A percentile compares a stretch with the other conserved stretches of the same genome.
These are phyloP conservation scores for Thumatha senex DNA, from an alignment of 2,888 invertebrate genomes.

Conservation along the genomic window DNA sequence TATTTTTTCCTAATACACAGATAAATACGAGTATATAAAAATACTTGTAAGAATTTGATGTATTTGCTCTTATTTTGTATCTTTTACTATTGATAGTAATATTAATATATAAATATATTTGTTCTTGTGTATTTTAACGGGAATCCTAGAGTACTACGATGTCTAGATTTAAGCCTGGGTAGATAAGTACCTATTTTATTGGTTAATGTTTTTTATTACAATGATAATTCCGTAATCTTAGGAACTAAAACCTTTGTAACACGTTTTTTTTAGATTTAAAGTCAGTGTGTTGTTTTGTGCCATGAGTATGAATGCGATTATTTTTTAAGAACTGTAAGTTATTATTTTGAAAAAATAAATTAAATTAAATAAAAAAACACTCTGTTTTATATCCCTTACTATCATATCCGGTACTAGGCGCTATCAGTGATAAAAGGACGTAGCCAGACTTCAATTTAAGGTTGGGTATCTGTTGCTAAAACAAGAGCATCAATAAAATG, in stretches of 20 bases:
- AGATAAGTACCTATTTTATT: not conserved
- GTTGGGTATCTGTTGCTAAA: too few relatives aligned
- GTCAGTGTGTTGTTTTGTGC: conserved; percentile 22
- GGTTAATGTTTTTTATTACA: not conserved
- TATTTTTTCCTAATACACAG: too few relatives aligned
- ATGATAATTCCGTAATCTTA: not conserved
- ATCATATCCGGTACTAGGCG: too few relatives aligned
- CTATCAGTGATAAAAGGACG: too few relatives aligned
- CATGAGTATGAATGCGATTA: conserved; percentile 18
- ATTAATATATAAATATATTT: not conserved
- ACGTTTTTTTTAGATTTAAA: not conserved
- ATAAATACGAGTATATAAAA: too few relatives aligned
- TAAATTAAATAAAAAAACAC: conserved; percentile 18
- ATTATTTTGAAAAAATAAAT: conserved; percentile 22
- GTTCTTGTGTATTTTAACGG: not conserved
- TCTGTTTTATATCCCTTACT: not conserved
- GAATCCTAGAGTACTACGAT: not conserved
- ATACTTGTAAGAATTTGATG: too few relatives aligned
- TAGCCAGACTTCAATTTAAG: too few relatives aligned
- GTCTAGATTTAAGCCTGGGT: not conserved
- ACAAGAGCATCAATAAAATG: too few relatives aligned
- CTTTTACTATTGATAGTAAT: not conserved
- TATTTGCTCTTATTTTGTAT: too few relatives aligned
- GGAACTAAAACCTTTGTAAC: not conserved
- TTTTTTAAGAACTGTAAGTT: conserved; percentile 16